Conservation (phyloP, 1,140 invertebrate species). For the Ostrea edulis region DNA sequence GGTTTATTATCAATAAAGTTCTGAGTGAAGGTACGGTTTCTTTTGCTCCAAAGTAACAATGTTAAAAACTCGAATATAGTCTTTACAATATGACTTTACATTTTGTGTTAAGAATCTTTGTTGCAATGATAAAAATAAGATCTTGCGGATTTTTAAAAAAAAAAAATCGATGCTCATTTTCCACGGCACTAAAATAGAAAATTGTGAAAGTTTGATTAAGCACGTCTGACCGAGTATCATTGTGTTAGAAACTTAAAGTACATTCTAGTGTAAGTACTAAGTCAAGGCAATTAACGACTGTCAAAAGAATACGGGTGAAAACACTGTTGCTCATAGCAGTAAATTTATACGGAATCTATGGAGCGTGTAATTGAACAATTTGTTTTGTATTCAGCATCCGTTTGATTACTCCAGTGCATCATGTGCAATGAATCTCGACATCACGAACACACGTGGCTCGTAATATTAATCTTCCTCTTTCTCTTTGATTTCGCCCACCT, state of each 20-base stretch:
- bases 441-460: neutral
- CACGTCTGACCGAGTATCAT: neutral
- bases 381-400: constrained; percentile 14
- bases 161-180: no score
- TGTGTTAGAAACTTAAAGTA: neutral
- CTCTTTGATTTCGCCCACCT: neutral
- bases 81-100: no score
- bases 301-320: neutral
- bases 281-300: neutral
- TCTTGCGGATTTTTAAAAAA: no score
- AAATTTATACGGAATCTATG: neutral
- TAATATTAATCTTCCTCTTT: neutral
- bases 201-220: neutral
- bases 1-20: no score
- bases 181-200: no score
- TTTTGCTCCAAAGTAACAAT: no score
- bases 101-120: no score
- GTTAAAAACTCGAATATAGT: no score
- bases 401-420: neutral
- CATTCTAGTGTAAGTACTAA: constrained; percentile 1
- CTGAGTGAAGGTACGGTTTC: no score
- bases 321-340: neutral
- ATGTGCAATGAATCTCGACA: neutral
- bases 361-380: neutral
- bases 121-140: no score